A percentile compares a stretch with the other conserved stretches of the same genome.
phyloP scores from a whole-genome alignment of 2,797 vertebrate genomes.

The Ctenopoma multispine region DNA sequence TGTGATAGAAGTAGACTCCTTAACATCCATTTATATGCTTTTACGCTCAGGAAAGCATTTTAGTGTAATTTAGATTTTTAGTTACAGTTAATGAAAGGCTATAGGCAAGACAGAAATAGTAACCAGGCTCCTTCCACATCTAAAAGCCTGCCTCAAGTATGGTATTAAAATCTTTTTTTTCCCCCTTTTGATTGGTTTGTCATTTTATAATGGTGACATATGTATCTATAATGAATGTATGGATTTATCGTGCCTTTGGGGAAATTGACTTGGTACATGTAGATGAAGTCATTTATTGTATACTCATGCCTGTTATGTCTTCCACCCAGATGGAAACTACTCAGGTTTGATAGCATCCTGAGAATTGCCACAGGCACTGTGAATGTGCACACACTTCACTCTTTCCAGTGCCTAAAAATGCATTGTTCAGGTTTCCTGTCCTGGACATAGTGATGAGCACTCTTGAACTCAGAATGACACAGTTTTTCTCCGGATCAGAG shows the following conservation, averaged over 20 bases:
- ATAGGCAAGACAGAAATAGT: background rate
- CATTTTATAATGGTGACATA: constrained; percentile 5
- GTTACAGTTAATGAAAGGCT: background rate
- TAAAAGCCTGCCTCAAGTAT: background rate
- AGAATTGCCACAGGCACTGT: constrained; percentile 49
- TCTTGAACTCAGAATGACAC: constrained; percentile 51
- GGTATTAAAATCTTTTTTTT: background rate
- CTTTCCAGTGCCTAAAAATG: constrained; percentile 32
- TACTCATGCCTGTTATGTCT: constrained; percentile 43
- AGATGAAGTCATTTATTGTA: constrained; percentile 56
- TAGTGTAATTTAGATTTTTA: background rate
- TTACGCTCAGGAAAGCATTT: too few species aligned
- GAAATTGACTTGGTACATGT: constrained; percentile 6
- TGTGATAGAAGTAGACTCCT: background rate
- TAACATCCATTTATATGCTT: background rate
- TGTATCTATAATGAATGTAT: constrained; percentile 29
- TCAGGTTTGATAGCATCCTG: constrained; percentile 63
- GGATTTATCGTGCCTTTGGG: constrained; percentile 46
- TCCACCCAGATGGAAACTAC: constrained; percentile 61
- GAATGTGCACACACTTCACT: constrained; percentile 32
- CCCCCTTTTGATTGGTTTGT: background rate
- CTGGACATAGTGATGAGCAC: constrained; percentile 15
- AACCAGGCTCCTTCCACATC: background rate
- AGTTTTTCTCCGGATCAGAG: constrained; percentile 40
- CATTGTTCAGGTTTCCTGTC: constrained; percentile 32